Percentiles rank a stretch among this genome's conserved stretches.
Evolutionary conservation across 1,140 invertebrate genomes (phyloP).

Genomic region (Drosophila prosaltans): DNA sequence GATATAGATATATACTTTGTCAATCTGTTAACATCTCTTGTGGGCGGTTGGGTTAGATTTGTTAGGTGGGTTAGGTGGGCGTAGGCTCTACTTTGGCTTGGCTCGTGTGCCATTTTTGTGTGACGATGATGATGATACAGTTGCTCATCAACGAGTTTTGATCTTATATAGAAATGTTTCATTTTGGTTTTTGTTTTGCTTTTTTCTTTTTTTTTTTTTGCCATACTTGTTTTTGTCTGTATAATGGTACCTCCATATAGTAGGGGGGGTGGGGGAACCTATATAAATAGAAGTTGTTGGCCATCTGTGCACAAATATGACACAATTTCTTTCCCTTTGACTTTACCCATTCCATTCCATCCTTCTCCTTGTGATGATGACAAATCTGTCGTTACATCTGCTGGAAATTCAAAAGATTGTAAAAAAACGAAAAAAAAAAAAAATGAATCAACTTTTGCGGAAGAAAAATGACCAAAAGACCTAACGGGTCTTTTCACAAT

Average conservation of each 20-base stretch:
- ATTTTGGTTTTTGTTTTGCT: conserved; percentile 21
- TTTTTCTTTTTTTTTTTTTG: too few species aligned
- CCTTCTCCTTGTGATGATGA: conserved; percentile 40
- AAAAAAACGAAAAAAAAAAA: not conserved
- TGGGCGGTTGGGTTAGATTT: conserved; percentile 1
- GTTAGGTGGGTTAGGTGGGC: conserved; percentile 12
- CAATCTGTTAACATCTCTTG: not conserved
- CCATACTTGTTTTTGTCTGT: too few species aligned
- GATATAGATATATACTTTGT: too few species aligned
- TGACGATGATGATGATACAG: conserved; percentile 46
- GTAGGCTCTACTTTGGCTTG: conserved; percentile 26
- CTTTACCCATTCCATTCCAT: conserved; percentile 12
- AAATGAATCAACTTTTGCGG: conserved; percentile 63
- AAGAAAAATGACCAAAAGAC: conserved; percentile 24
- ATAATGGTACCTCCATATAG: too few species aligned
- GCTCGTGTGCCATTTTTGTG: conserved; percentile 4
- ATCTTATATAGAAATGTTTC: conserved; percentile 61
- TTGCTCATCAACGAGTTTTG: conserved; percentile 64
- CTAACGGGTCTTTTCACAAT: not conserved
- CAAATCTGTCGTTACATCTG: conserved; percentile 69
- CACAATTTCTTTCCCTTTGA: conserved; percentile 51
- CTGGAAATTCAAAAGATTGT: conserved; percentile 28
- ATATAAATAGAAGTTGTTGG: not conserved
- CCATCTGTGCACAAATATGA: conserved; percentile 40
- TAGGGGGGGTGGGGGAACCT: too few species aligned